Evolutionary conservation across 2,113 vertebrate genomes (phyloP).

Genomic region (Lathamus discolor): DNA sequence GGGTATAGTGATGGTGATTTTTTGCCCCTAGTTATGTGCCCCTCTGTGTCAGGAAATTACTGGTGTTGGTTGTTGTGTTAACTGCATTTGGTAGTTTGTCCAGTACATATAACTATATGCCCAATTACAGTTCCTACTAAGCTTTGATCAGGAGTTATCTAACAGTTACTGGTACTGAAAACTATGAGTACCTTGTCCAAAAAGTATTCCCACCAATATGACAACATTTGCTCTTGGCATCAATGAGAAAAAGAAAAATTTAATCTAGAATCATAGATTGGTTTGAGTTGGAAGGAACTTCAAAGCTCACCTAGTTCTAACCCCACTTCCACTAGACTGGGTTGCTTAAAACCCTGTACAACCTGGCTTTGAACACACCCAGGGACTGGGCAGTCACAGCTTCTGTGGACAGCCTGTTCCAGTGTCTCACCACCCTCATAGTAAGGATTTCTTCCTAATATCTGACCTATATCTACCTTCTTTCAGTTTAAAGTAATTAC

Average conservation of each 20-base stretch:
- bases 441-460: background rate
- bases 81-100: background rate
- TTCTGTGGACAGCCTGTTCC: background rate
- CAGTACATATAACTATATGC: too few species aligned
- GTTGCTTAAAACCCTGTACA: background rate
- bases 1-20: fast-evolving
- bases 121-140: background rate
- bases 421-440: background rate
- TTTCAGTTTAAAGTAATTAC: background rate
- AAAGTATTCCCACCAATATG: fast-evolving
- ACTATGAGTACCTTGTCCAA: background rate
- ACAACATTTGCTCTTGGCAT: background rate
- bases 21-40: background rate
- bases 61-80: background rate
- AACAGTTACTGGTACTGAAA: background rate
- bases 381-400: background rate
- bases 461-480: background rate
- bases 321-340: background rate
- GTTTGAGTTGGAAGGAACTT: background rate
- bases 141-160: background rate
- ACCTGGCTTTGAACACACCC: background rate
- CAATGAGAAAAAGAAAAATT: background rate
- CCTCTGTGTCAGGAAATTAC: background rate
- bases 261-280: background rate
- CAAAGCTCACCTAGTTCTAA: background rate